Conservation (phyloP, 2,113 vertebrate genomes). For the Suricata suricatta region DNA sequence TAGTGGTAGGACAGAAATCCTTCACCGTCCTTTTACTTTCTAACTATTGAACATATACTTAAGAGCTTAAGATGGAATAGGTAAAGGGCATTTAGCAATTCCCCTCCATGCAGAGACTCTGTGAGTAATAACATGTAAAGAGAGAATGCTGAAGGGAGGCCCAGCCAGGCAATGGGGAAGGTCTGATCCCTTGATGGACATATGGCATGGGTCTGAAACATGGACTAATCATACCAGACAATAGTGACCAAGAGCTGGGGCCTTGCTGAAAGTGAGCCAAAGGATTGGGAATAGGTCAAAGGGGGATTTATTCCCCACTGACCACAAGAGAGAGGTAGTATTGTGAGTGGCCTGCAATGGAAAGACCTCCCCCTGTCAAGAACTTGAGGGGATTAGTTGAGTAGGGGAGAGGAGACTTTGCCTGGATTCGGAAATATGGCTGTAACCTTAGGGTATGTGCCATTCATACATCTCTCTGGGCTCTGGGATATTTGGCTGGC, state of each 20-base stretch:
- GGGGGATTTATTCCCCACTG: accelerated
- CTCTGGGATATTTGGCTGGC: background rate
- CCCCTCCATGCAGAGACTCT: background rate
- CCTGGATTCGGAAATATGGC: background rate
- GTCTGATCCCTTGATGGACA: background rate
- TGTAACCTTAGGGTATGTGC: background rate
- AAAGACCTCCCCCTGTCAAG: background rate
- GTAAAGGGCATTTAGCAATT: background rate
- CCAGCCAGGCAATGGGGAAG: background rate
- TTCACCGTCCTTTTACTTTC: background rate
- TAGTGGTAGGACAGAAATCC: background rate
- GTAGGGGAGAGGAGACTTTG: background rate
- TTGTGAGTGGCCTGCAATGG: background rate
- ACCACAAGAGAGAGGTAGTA: background rate
- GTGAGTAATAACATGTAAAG: background rate
- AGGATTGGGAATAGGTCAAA: background rate
- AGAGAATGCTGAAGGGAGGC: background rate
- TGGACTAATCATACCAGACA: too few relatives aligned
- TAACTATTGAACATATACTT: background rate
- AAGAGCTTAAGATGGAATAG: background rate
- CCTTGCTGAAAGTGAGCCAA: background rate
- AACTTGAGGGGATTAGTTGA: background rate
- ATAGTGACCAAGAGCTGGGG: background rate
- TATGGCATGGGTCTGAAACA: background rate
- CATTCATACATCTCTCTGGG: background rate